phyloP scores from a whole-genome alignment of 2,113 vertebrate species.

The Callithrix jacchus region DNA sequence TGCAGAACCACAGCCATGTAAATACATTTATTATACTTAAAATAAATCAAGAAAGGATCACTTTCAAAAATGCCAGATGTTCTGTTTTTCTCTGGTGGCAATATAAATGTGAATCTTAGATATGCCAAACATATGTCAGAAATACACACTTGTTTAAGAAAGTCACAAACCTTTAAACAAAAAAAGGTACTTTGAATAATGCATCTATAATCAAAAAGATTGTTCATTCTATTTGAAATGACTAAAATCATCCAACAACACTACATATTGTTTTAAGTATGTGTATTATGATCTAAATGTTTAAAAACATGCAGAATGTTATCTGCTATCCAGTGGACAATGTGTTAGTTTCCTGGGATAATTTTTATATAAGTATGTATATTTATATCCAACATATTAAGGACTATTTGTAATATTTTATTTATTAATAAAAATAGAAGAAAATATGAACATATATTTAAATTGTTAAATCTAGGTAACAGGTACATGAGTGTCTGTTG shows the following conservation, averaged over 20 bases:
- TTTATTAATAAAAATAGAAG: neutral
- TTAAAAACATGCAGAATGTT: neutral
- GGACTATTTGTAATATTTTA: neutral
- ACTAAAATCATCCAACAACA: neutral
- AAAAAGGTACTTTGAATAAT: conserved; percentile 25
- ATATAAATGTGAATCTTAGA: conserved; percentile 61
- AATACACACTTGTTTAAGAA: conserved; percentile 42
- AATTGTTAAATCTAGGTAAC: neutral
- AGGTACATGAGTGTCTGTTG: neutral
- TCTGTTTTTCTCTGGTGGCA: conserved; percentile 48
- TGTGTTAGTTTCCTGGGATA: neutral
- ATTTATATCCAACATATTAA: neutral
- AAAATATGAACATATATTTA: neutral
- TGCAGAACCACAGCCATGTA: conserved; percentile 35
- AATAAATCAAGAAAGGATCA: conserved; percentile 66
- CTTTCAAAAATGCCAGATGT: conserved; percentile 68
- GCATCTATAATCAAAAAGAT: neutral
- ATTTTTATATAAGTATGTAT: neutral
- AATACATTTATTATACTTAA: conserved; percentile 70
- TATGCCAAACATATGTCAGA: conserved; percentile 63
- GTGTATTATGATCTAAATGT: neutral
- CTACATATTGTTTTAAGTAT: neutral
- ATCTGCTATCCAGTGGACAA: neutral
- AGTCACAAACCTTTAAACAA: conserved; percentile 41
- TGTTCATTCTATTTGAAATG: neutral